A percentile compares a stretch with the other conserved stretches of the same genome.
Conservation (phyloP, 2,888 invertebrate species). For the Caenorhabditis becei region DNA sequence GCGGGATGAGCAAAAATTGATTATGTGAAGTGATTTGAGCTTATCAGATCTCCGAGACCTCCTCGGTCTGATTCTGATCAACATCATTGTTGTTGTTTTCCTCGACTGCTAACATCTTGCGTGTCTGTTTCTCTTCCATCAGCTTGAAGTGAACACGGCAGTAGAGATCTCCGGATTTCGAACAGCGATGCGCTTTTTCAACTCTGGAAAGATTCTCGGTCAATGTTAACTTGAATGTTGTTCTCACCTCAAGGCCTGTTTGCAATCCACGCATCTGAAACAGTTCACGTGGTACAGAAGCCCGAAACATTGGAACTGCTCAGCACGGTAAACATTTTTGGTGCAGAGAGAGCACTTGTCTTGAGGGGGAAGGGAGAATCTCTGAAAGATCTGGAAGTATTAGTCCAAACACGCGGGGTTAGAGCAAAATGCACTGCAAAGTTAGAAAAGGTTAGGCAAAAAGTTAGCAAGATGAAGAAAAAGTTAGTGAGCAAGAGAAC, state of each 20-base stretch:
- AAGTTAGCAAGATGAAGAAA: conserved; percentile 14
- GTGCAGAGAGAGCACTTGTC: conserved; percentile 70
- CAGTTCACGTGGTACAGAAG: conserved; percentile 72
- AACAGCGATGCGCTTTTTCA: conserved; percentile 66
- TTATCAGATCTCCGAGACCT: conserved; percentile 36
- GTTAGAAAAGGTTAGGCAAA: not conserved
- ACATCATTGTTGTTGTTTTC: conserved; percentile 54
- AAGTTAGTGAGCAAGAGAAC: conserved; percentile 14
- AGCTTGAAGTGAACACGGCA: conserved; percentile 70
- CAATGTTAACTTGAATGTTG: not conserved
- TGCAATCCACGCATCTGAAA: conserved; percentile 72
- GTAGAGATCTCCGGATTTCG: conserved; percentile 60
- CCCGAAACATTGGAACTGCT: conserved; percentile 74
- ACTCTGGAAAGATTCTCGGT: conserved; percentile 49
- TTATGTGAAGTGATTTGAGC: not conserved
- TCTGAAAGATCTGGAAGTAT: conserved; percentile 59
- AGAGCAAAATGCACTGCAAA: not conserved
- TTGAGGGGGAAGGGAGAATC: conserved; percentile 66
- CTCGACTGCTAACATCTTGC: conserved; percentile 43
- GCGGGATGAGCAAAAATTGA: not conserved
- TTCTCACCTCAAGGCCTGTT: conserved; percentile 71
- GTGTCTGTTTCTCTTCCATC: conserved; percentile 48
- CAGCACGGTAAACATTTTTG: conserved; percentile 72
- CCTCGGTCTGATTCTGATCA: conserved; percentile 6
- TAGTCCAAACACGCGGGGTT: conserved; percentile 22